Conservation (phyloP, 2,113 vertebrate genomes). For the Ranitomeya variabilis region DNA sequence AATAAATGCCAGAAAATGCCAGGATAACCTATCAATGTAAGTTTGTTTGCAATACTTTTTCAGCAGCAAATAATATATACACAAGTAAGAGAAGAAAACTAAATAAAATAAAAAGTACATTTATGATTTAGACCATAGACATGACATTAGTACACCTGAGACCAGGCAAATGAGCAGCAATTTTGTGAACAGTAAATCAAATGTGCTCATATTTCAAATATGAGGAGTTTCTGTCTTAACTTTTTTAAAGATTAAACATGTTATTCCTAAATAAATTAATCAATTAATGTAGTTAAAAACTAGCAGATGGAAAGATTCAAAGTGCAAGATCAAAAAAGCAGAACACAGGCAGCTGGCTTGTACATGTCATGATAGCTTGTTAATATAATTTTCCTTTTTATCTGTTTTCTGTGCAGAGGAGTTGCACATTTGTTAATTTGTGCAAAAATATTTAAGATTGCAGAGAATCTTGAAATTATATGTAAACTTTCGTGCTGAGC, state of each 20-base stretch:
- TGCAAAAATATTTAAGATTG: neutral
- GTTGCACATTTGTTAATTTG: slow-evolving; percentile 1
- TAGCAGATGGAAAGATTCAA: slow-evolving; percentile 24
- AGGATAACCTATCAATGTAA: neutral
- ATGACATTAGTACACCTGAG: neutral
- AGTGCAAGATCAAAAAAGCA: slow-evolving; percentile 37
- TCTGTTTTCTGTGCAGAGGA: neutral
- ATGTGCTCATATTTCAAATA: neutral
- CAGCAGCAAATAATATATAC: slow-evolving; percentile 28
- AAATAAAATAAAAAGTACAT: slow-evolving; percentile 8
- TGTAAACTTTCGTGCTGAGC: neutral
- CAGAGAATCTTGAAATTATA: neutral
- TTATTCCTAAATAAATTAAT: slow-evolving; percentile 43
- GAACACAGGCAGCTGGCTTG: slow-evolving; percentile 17
- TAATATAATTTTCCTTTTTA: slow-evolving; percentile 30
- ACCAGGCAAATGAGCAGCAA: neutral
- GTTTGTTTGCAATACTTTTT: slow-evolving; percentile 30
- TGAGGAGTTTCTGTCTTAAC: slow-evolving; percentile 4
- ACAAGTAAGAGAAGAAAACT: neutral
- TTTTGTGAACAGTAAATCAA: neutral
- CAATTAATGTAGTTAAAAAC: slow-evolving; percentile 10
- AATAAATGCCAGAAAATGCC: slow-evolving; percentile 48
- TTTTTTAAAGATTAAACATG: slow-evolving; percentile 15
- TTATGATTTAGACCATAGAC: neutral
- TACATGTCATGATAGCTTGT: neutral